Evolutionary conservation across 2,888 invertebrate genomes (phyloP), one percentile per base, ranked within the genome.

Genomic region (Subacronicta megacephala): DNA sequence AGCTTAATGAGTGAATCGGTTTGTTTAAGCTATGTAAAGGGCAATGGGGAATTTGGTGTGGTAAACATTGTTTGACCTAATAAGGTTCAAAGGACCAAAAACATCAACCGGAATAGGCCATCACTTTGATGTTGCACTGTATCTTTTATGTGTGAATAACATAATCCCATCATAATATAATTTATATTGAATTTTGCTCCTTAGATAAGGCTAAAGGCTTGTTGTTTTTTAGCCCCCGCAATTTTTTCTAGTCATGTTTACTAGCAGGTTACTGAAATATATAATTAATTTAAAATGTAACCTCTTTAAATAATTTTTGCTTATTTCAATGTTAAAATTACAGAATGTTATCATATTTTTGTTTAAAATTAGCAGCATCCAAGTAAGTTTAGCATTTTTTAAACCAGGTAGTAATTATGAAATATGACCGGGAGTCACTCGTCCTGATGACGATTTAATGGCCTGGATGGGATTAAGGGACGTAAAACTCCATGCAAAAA

Each of bases 1-100:
- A 65, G 61, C 50, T 62, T 75, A 77, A 80, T 79, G 74, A 73
- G 74, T 43, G 60, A 69, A 63, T 69, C 45, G 58, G 51, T 46
- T 64, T 46, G 53, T 50, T 17, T 44, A 45, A 53, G 38, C 43
- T 62, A 56, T 63, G 43, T 53, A 37, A 35, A 38, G 31, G 35
- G 6, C 33, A 20, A 17, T 26, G 31, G 31, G 31, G n/a, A n/a
- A 31, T 31, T n/a, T 31, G 12, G 5, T 31, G 12, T n/a, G n/a
- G 31, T n/a, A 31, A n/a, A 31, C 31, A 31, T 31, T 31, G 31
- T 31, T n/a, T 5, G n/a, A n/a, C 5, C n/a, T 31, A 31, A 31
- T 31, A 31, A 31, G 31, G 26, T 26, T 26, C 26, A 26, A 26
- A 26, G 26, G 26, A 31, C 12, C n/a, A 31, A 31, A 31, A 29